A percentile compares a stretch with the other conserved stretches of the same genome.
Conservation (phyloP, 2,797 vertebrate genomes). For the Antrozous pallidus region DNA sequence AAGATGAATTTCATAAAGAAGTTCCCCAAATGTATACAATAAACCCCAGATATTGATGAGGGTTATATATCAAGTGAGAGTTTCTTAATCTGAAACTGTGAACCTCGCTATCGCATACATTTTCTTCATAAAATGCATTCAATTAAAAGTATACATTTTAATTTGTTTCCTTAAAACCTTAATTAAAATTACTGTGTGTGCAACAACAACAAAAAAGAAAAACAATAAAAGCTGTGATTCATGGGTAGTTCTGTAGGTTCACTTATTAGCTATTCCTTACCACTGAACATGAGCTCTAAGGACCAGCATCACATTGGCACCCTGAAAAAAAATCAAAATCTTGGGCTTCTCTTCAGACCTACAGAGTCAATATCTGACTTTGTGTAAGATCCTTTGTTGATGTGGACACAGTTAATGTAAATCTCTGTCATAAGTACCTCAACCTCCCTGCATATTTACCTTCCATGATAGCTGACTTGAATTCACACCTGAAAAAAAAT, state of each 20-base stretch:
- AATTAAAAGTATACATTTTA: conserved; percentile 46
- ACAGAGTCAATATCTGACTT: neutral
- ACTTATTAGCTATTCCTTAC: neutral
- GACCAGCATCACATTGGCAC: neutral
- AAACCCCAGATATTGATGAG: neutral
- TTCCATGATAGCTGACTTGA: neutral
- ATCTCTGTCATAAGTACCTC: neutral
- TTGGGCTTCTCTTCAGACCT: neutral
- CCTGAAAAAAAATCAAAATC: neutral
- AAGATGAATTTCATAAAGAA: neutral
- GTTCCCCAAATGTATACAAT: neutral
- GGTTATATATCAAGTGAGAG: neutral
- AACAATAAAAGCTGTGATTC: conserved; percentile 41
- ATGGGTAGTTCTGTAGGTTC: neutral
- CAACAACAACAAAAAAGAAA: conserved; percentile 36
- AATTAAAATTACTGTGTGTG: conserved; percentile 56
- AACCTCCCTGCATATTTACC: neutral
- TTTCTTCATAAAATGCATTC: conserved; percentile 53
- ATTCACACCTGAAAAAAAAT: neutral
- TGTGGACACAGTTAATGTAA: neutral
- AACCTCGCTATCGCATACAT: neutral
- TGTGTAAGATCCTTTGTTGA: neutral
- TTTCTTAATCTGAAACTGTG: conserved; percentile 34
- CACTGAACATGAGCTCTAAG: neutral
- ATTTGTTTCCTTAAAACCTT: conserved; percentile 57